phyloP scores from a whole-genome alignment of 2,888 invertebrate species.

The Coenonympha glycerion region DNA sequence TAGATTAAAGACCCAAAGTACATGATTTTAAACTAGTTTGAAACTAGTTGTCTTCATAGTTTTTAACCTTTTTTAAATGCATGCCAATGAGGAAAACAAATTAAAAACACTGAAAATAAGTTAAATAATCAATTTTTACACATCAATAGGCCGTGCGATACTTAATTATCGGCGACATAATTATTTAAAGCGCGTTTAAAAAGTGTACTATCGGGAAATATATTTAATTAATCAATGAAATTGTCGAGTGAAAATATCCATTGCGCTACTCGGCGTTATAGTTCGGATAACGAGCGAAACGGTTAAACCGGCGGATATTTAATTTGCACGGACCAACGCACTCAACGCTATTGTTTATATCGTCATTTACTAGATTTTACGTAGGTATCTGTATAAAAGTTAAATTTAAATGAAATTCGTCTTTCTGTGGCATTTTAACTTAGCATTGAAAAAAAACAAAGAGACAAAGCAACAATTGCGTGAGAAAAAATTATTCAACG shows the following conservation, averaged over 20 bases:
- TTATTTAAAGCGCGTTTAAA: conserved; percentile 4
- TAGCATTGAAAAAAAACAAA: no score
- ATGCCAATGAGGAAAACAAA: no score
- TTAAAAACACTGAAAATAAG: not conserved
- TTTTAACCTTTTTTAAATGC: no score
- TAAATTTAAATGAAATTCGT: no score
- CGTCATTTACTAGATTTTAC: not conserved
- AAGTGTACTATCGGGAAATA: conserved; percentile 8
- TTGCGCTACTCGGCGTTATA: conserved; percentile 14
- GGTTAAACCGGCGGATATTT: conserved; percentile 25
- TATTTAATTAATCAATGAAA: conserved; percentile 23
- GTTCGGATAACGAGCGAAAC: conserved; percentile 21
- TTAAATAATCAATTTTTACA: not conserved
- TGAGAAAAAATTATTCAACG: no score
- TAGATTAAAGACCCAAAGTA: no score
- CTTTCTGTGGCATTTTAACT: no score
- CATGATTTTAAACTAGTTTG: no score
- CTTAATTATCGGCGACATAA: not conserved
- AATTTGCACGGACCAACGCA: conserved; percentile 19
- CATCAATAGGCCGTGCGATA: not conserved
- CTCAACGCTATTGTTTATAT: conserved; percentile 14
- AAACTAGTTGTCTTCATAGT: no score
- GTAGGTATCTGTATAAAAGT: no score
- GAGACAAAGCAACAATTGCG: no score
- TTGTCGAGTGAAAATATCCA: conserved; percentile 18